Conservation (phyloP, 2,888 invertebrate species). For the Lithophane socia region DNA sequence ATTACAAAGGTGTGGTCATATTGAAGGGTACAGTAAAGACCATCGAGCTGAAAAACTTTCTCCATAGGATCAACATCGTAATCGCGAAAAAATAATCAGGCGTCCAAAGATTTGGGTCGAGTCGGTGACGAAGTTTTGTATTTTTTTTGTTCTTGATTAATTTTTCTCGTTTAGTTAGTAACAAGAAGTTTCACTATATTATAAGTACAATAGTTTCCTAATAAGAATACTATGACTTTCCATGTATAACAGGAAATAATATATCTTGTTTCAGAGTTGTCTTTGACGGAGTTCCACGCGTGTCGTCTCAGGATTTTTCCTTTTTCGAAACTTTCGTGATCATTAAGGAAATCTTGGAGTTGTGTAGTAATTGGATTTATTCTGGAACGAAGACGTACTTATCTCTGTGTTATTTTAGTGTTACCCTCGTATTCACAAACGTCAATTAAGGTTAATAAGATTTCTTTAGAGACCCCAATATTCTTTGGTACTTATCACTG, state of each 20-base stretch:
- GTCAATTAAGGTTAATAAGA: background rate
- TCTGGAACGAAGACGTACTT: background rate
- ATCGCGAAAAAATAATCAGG: too few relatives aligned
- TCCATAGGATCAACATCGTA: too few relatives aligned
- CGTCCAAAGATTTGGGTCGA: too few relatives aligned
- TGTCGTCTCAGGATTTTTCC: slow-evolving; percentile 10
- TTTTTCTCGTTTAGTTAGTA: background rate
- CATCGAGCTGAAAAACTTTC: too few relatives aligned
- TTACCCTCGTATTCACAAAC: background rate
- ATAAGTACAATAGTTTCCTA: background rate
- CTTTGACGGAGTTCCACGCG: slow-evolving; percentile 26
- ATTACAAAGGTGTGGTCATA: too few relatives aligned
- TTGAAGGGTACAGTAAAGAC: too few relatives aligned
- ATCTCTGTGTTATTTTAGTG: background rate
- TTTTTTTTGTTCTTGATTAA: too few relatives aligned
- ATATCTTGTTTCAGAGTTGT: slow-evolving; percentile 26
- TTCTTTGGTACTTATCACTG: background rate
- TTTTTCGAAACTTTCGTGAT: slow-evolving; percentile 42
- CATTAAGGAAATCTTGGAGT: slow-evolving; percentile 44
- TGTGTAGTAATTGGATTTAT: slow-evolving; percentile 43
- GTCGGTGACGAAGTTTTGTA: too few relatives aligned
- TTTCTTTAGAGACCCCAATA: background rate
- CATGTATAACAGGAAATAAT: slow-evolving; percentile 12
- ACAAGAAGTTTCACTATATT: background rate
- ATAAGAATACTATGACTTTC: too few relatives aligned